Evolutionary conservation across 1,140 invertebrate genomes (phyloP).

Genomic region (Platyscapa corneri): DNA sequence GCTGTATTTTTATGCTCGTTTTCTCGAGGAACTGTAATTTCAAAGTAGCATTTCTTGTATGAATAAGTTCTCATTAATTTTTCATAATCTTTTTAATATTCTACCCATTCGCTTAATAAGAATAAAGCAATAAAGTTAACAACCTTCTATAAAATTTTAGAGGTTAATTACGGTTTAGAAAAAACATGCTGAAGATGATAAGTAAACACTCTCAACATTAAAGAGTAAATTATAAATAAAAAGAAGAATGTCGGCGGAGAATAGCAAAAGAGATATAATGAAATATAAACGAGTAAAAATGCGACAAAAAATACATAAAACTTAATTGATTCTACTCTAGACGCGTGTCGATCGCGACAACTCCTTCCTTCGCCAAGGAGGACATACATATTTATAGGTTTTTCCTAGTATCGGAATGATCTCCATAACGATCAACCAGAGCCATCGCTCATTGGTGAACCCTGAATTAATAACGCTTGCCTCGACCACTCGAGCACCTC

Average conservation of each 20-base stretch:
- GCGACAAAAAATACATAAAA: constrained; percentile 12
- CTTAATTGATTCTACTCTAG: constrained; percentile 30
- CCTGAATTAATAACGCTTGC: constrained; percentile 58
- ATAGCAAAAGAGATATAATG: not conserved
- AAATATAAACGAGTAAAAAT: not conserved
- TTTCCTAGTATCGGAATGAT: constrained; percentile 36
- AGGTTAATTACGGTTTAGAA: not conserved
- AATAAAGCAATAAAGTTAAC: not conserved
- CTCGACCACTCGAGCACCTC: no score
- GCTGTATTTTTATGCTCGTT: not conserved
- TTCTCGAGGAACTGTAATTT: not conserved
- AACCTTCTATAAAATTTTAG: not conserved
- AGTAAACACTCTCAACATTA: not conserved
- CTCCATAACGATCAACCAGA: constrained; percentile 57
- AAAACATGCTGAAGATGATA: not conserved
- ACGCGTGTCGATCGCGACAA: constrained; percentile 6
- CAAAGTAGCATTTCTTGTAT: not conserved
- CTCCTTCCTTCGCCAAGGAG: not conserved
- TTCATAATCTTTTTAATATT: not conserved
- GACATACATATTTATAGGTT: constrained; percentile 59
- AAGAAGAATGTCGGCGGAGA: not conserved
- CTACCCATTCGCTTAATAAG: not conserved
- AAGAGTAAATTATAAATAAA: not conserved
- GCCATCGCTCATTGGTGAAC: constrained; percentile 50
- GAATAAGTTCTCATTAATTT: not conserved